Evolutionary conservation across 2,797 vertebrate species (phyloP).

Genomic region (Gallinago solitaria): DNA sequence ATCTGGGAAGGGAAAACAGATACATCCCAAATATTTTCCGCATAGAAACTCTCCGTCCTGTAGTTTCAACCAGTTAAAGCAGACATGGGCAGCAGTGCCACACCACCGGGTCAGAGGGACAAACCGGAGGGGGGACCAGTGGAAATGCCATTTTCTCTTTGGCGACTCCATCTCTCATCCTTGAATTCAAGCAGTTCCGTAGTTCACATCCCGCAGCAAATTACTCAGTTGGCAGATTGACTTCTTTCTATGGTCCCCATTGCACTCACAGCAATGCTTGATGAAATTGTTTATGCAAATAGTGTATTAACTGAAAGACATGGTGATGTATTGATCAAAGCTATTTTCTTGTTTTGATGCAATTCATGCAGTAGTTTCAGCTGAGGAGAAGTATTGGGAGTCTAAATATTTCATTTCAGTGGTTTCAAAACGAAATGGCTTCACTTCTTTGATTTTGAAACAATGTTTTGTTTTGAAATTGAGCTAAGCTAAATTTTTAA

Average conservation of each 20-base stretch:
- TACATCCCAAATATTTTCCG: neutral
- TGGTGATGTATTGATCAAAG: conserved; percentile 45
- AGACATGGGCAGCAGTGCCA: fast-evolving
- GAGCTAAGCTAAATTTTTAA: neutral
- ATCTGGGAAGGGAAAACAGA: neutral
- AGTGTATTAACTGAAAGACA: conserved; percentile 31
- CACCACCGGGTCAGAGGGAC: neutral
- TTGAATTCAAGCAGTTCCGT: neutral
- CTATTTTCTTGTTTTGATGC: conserved; percentile 37
- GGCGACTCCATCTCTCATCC: neutral
- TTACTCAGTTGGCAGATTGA: neutral
- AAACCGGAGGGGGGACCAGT: neutral
- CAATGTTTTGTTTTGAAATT: conserved; percentile 48
- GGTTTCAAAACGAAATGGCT: neutral
- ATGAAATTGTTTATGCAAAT: conserved; percentile 63
- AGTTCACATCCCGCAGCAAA: neutral
- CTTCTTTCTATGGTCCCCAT: conserved; percentile 4
- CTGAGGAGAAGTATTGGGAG: neutral
- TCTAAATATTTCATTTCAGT: conserved; percentile 43
- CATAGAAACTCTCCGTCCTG: neutral
- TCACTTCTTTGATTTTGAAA: conserved; percentile 25
- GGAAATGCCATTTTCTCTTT: neutral
- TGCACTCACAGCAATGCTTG: neutral
- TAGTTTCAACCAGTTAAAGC: neutral
- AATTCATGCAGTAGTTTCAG: conserved; percentile 11